Base-by-base conservation (phyloP, 2,888 invertebrate genomes). In the Agrochola litura region DNA sequence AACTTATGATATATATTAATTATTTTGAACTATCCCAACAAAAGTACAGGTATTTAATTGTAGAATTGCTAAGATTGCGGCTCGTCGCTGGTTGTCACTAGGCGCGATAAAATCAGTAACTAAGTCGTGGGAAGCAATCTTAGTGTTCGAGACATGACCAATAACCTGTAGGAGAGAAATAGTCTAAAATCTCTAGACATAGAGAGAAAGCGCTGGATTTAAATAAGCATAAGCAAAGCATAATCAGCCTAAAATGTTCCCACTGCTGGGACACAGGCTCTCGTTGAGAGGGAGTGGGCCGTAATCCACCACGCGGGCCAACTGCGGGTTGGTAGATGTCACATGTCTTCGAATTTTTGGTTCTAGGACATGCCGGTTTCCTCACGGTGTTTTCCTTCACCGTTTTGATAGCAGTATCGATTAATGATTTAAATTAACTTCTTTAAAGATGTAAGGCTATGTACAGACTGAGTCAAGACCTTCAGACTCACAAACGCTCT, bases 61-160 rank as follows among this genome's bases (percentile, higher is more conserved):
- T n/a, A 49, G 54, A 63, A 63, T 63, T 25, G 6, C 63, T n/a
- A 49, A 49, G 79, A 63, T 63, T 49, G n/a, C 41, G 46, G 64
- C 25, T 73, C 25, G 25, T 46, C 19, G 12, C 30, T 63, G n/a
- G 37, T 61, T 41, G 41, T 37, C 43, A 19, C 30, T 30, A 67
- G 58, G 19, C 14, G n/a, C 37, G 61, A 67, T 67, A 16, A 77
- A 30, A 43, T 56, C 37, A 25, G 19, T 61, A 0, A 67, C 22
- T 54, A 37, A 46, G 56, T 63, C 12, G 46, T 67, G 54, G 54
- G 54, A 77, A 63, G 22, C 54, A 37, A 8, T 6, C 22, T 49
- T 25, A 77, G 61, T 56, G 22, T 52, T 19, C 25, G 54, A 46
- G 41, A 16, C 58, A 65, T 64, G 9, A 30, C 5, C 37, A 8